Base-by-base conservation (phyloP, 2,797 vertebrate genomes). In the Cebuella pygmaea region DNA sequence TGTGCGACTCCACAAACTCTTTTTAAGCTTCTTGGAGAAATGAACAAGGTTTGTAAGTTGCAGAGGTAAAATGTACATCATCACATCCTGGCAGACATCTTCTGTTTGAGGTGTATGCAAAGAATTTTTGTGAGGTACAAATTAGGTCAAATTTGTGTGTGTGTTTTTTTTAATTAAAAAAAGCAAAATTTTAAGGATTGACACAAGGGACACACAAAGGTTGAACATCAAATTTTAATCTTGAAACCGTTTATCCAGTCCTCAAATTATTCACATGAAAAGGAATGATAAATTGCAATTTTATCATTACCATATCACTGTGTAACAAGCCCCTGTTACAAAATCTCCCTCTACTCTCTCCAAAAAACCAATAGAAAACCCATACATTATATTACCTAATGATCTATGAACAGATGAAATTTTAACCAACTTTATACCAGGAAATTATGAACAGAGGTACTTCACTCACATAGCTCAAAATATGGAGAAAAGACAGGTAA, bases 261-360 rank as follows among this genome's bases (percentile, higher is more conserved):
- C 93, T 98, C 91, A 91, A 97, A 97, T 92, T 82, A 96, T 94
- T 97, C 90, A 97, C 97, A 97, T 79, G 94, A 97, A 98, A 97
- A 98, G 95, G 96, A 97, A 98, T 97, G 98, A 98, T 96, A 98
- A 98, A 98, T 90, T 95, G 97, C 85, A 94, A 93, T 98, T 98
- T 97, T 96, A 98, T 98, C 98, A 98, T 98, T 94, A 97, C 97
- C 98, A 96, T 97, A 98, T 98, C 97, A 92, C 96, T 97, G 96
- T 93, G 96, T 98, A 98, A 98, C 98, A 99, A 99, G 98, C 98
- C 98, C 98, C 98, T 98, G 98, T 98, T 98, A 99, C 98, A 99
- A 98, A 98, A 98, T 82, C 89, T 97, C 98, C 97, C 98, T 84
- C 98, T 96, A 98, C 93, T 95, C 90, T 98, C 96, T 97, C 98